A percentile compares a stretch with the other conserved stretches of the same genome.
Conservation (phyloP, 2,113 vertebrate genomes). For the Peromyscus leucopus region DNA sequence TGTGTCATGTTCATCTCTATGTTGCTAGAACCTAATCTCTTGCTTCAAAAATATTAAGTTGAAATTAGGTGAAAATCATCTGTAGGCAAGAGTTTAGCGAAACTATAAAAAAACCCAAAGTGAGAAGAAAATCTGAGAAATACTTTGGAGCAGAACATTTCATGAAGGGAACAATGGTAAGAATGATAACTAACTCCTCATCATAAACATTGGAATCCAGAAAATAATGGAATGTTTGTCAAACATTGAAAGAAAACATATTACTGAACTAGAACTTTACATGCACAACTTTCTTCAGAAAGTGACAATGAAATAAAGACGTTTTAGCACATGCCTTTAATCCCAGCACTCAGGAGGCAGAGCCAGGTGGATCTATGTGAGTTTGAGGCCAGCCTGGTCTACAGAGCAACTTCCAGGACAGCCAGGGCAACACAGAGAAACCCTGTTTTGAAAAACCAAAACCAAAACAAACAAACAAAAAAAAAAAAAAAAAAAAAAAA, state of each 20-base stretch:
- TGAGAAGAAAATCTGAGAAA: background rate
- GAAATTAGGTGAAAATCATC: background rate
- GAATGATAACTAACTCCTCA: background rate
- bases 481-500: too few species aligned
- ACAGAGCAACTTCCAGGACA: background rate
- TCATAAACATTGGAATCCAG: background rate
- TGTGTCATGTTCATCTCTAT: background rate
- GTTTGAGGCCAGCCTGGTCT: background rate
- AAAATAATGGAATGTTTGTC: background rate
- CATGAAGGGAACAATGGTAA: background rate
- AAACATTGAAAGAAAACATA: slow-evolving; percentile 7
- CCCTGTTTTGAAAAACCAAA: too few species aligned
- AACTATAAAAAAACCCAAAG: background rate
- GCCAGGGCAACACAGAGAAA: background rate
- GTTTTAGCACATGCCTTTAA: background rate
- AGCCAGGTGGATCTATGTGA: background rate
- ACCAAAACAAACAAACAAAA: too few species aligned
- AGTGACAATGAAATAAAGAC: background rate
- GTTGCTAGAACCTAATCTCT: background rate
- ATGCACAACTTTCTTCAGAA: slow-evolving; percentile 26
- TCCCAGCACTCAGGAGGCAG: background rate
- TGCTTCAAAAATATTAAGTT: background rate
- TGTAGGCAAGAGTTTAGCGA: background rate
- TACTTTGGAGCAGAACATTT: background rate
- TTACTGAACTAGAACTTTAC: slow-evolving; percentile 7